Evolutionary conservation across 2,797 vertebrate species (phyloP).

Genomic region (Luscinia megarhynchos): DNA sequence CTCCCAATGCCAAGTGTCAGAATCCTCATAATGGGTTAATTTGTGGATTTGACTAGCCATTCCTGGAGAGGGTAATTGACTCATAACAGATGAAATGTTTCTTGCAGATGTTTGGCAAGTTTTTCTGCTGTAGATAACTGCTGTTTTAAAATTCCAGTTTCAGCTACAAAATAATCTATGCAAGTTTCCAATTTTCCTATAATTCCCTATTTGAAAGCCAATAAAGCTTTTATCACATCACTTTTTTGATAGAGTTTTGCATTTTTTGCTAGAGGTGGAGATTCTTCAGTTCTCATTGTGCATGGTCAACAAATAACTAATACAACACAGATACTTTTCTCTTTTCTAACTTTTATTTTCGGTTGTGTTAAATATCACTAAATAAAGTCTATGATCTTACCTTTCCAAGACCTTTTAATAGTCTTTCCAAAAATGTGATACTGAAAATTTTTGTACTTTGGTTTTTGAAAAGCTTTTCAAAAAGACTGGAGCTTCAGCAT

Average conservation of each 20-base stretch:
- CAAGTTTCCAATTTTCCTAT: neutral
- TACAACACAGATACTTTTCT: neutral
- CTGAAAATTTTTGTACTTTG: neutral
- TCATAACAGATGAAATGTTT: neutral
- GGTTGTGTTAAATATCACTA: neutral
- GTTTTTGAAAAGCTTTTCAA: neutral
- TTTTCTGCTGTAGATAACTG: neutral
- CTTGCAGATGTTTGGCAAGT: neutral
- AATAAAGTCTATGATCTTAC: neutral
- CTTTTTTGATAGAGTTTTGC: neutral
- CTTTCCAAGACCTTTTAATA: neutral
- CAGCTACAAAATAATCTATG: neutral
- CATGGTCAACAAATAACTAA: neutral
- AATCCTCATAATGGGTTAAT: neutral
- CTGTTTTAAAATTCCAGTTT: neutral
- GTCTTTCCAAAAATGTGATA: neutral
- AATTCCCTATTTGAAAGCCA: neutral
- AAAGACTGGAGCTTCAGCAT: neutral
- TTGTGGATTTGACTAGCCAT: neutral
- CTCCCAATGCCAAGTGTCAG: neutral
- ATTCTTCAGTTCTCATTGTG: neutral
- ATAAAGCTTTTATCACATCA: accelerated
- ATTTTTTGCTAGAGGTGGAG: neutral
- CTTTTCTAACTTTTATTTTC: neutral
- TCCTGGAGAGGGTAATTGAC: neutral